phyloP scores from a whole-genome alignment of 2,797 vertebrate species.

The Typhlichthys subterraneus region DNA sequence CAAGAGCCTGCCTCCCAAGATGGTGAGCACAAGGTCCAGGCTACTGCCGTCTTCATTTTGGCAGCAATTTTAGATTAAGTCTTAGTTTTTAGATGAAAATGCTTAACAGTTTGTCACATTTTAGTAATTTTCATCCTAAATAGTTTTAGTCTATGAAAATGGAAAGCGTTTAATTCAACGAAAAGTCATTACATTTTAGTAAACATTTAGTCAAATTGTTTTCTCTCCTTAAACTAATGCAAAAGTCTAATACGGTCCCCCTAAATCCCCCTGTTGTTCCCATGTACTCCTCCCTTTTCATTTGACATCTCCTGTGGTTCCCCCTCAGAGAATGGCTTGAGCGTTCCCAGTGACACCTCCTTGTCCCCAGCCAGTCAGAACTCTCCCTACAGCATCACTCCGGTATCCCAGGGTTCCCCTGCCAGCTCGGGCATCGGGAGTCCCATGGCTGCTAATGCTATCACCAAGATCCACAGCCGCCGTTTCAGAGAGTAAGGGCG shows the following conservation, averaged over 20 bases:
- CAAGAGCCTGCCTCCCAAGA: constrained; percentile 90
- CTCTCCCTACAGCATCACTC: constrained; percentile 98
- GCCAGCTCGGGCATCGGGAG: constrained; percentile 96
- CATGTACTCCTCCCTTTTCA: background rate
- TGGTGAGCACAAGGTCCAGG: constrained; percentile 66
- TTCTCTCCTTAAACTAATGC: too few species aligned
- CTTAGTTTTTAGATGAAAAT: too few species aligned
- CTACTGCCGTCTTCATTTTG: too few species aligned
- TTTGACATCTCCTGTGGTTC: constrained; percentile 2
- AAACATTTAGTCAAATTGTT: too few species aligned
- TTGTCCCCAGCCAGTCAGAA: constrained; percentile 98
- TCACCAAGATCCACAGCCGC: constrained; percentile 98
- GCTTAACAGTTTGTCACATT: too few species aligned
- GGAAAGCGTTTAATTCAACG: too few species aligned
- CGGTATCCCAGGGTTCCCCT: constrained; percentile 95
- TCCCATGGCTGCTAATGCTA: constrained; percentile 94
- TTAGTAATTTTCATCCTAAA: too few species aligned
- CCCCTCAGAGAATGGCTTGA: constrained; percentile 89
- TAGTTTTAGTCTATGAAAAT: too few species aligned
- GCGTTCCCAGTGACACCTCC: constrained; percentile 92
- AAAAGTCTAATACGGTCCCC: too few species aligned
- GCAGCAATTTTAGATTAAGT: too few species aligned
- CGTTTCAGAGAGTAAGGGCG: constrained; percentile 96
- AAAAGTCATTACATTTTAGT: too few species aligned
- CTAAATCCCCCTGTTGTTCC: background rate